Base-by-base conservation (phyloP, 2,888 invertebrate species). In the Margaritifera margaritifera region DNA sequence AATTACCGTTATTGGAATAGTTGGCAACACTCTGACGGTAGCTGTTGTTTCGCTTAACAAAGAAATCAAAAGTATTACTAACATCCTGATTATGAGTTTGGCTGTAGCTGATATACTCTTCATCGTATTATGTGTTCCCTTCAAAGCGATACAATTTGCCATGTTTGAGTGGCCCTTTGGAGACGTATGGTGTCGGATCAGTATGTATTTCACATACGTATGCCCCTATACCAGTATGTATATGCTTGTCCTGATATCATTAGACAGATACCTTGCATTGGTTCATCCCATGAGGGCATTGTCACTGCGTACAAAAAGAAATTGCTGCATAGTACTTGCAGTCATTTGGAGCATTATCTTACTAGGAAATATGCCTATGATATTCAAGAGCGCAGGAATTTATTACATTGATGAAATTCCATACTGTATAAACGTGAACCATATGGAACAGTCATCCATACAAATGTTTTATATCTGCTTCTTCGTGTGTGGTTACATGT, bases 181-280 rank as follows among this genome's bases (percentile, higher is more conserved):
- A 15, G 94, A 94, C 85, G 91, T 93, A 88, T 95, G 95, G 94
- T 96, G 96, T 90, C 94, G 95, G 90, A 93, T 94, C 25, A 95
- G 96, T 8, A 96, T 96, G 89, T 96, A 96, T 86, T 93, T 96
- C 87, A 95, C 95, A 77, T 95, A 95, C 68, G 95, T 96, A 54
- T 95, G 95, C 22, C 96, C 96, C 42, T 96, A 95, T 86, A 95
- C 95, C 66, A 95, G 95, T 80, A 95, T 96, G 6, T 96, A 96
- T 90, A 96, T 96, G 0, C 91, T 96, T 63, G 95, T 96, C 4
- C 92, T 96, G 77, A 96, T 96, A 95, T 95, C 95, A 19, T 90
- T 96, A 69, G 96, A 96, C 90, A 84, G 92, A 79, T 96, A 95
- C 87, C 92, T 96, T 90, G 96, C 96, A 53, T 96, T 96, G 6